phyloP scores from a whole-genome alignment of 1,140 invertebrate species.

The Drosophila kohkoa region DNA sequence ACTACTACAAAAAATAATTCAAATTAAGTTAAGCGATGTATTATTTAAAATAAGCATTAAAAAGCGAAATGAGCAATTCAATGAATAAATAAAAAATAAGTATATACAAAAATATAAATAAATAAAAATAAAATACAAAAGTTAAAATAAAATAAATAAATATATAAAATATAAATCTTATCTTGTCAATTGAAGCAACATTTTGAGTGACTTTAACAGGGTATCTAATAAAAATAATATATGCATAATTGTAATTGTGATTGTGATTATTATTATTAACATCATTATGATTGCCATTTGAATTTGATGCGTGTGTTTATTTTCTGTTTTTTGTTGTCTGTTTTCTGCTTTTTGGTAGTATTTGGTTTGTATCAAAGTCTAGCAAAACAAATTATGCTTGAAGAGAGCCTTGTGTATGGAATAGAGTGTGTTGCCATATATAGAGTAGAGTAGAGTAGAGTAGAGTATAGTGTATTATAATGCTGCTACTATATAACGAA shows the following conservation, averaged over 20 bases:
- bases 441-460: background rate
- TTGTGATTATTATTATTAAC: slow-evolving; percentile 26
- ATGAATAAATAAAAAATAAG: no score
- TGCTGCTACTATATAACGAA: slow-evolving; percentile 31
- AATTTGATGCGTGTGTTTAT: background rate
- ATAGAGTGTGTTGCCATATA: background rate
- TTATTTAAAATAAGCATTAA: no score
- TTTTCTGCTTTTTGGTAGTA: background rate
- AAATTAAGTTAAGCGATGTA: no score
- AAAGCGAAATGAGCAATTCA: no score
- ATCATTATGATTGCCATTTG: slow-evolving; percentile 27
- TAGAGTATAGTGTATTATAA: background rate
- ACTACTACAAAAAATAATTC: no score
- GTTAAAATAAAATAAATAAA: background rate
- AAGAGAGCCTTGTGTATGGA: slow-evolving; percentile 16
- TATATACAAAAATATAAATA: no score
- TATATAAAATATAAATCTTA: background rate
- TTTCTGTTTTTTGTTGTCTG: no score
- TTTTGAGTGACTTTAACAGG: background rate
- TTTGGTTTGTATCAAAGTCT: slow-evolving; percentile 55
- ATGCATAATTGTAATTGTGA: slow-evolving; percentile 24
- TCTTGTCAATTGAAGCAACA: background rate
- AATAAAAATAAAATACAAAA: no score
- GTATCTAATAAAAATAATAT: slow-evolving; percentile 10
- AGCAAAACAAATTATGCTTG: slow-evolving; percentile 27